phyloP scores from a whole-genome alignment of 2,113 vertebrate species.

The Pavo muticus region DNA sequence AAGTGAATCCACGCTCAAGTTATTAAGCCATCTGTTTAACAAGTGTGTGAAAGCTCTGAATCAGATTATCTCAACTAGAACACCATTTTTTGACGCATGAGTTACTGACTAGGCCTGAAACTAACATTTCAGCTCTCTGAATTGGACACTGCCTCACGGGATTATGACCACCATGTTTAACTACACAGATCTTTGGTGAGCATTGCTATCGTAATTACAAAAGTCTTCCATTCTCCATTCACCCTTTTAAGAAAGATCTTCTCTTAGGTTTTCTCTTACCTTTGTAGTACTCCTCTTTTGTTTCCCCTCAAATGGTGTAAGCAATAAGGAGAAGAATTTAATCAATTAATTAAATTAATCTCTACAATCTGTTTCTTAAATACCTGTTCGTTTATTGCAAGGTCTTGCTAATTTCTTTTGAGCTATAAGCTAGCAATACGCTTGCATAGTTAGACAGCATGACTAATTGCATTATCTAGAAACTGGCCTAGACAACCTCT shows the following conservation, averaged over 20 bases:
- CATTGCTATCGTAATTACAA: no score
- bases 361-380: background rate
- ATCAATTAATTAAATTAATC: background rate
- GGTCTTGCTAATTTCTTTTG: background rate
- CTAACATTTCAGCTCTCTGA: background rate
- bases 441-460: background rate
- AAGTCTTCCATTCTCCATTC: background rate
- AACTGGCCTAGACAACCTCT: background rate
- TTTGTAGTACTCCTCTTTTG: background rate
- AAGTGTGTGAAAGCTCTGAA: background rate
- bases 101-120: background rate
- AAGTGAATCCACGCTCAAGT: background rate
- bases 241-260: background rate
- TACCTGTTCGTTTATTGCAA: background rate
- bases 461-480: background rate
- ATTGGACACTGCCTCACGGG: fast-evolving
- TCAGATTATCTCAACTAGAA: background rate
- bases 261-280: background rate
- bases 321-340: background rate
- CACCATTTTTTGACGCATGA: background rate
- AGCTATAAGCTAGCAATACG: background rate
- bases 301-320: background rate
- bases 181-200: background rate
- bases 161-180: background rate
- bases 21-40: background rate